These are phyloP conservation scores for Megalops atlanticus DNA, from an alignment of 2,113 vertebrate species.

Conservation along the genomic window DNA sequence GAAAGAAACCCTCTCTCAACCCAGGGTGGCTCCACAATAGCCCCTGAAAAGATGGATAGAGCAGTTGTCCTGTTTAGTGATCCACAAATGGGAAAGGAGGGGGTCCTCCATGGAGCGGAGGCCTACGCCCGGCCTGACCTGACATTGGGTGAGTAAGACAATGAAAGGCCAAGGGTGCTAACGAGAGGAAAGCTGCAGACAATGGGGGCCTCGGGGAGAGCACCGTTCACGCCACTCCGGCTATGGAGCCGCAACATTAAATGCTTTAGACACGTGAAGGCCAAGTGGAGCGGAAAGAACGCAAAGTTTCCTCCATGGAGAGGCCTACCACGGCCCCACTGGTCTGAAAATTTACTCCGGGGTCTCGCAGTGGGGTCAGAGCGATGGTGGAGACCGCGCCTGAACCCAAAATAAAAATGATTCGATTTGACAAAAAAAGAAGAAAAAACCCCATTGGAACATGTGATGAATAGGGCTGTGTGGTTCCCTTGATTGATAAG, in stretches of 20 bases:
- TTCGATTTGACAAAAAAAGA: slow-evolving; percentile 48
- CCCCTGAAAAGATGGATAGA: slow-evolving; percentile 84
- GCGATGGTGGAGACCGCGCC: slow-evolving; percentile 49
- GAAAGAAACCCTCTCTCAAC: slow-evolving; percentile 79
- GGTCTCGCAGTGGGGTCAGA: slow-evolving; percentile 27
- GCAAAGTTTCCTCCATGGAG: slow-evolving; percentile 69
- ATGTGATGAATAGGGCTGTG: slow-evolving; percentile 39
- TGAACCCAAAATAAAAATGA: slow-evolving; percentile 53
- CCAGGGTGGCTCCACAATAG: slow-evolving; percentile 77
- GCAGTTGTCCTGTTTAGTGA: slow-evolving; percentile 89
- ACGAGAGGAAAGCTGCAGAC: slow-evolving; percentile 76
- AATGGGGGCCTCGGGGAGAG: slow-evolving; percentile 67
- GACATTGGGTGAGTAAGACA: slow-evolving; percentile 67
- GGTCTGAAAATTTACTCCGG: slow-evolving; percentile 46
- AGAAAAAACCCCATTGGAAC: slow-evolving; percentile 41
- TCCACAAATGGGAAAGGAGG: slow-evolving; percentile 78
- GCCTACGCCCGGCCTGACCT: slow-evolving; percentile 74
- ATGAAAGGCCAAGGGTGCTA: slow-evolving; percentile 81
- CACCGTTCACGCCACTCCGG: slow-evolving; percentile 63
- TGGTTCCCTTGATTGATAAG: slow-evolving; percentile 55
- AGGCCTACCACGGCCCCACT: slow-evolving; percentile 61
- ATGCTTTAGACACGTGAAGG: slow-evolving; percentile 74
- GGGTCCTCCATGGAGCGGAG: slow-evolving; percentile 71
- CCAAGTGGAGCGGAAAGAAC: slow-evolving; percentile 72
- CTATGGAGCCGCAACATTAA: slow-evolving; percentile 65